Evolutionary conservation across 2,888 invertebrate genomes (phyloP).

Genomic region (Ariolimax columbianus): DNA sequence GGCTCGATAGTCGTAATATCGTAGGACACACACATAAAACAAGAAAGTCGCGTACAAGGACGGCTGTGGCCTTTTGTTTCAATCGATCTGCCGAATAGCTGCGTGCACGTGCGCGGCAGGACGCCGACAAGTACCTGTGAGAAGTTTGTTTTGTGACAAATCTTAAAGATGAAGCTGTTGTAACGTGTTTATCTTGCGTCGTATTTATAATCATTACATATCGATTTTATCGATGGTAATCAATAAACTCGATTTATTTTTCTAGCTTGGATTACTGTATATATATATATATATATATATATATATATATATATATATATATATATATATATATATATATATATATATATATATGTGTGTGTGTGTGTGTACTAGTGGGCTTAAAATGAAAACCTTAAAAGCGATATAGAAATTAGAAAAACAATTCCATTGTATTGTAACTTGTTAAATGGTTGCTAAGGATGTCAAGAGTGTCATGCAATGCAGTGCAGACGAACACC

Average conservation of each 20-base stretch:
- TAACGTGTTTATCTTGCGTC: not conserved
- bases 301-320: too few relatives aligned
- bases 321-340: too few relatives aligned
- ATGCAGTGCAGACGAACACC: too few relatives aligned
- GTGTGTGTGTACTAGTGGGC: too few relatives aligned
- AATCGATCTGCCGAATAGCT: conserved; percentile 37
- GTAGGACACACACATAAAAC: not conserved
- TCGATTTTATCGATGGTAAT: not conserved
- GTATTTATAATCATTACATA: not conserved
- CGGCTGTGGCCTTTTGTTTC: conserved; percentile 36
- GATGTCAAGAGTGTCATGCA: too few relatives aligned
- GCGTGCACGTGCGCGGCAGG: conserved; percentile 26
- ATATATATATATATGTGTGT: too few relatives aligned
- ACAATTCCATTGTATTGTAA: too few relatives aligned
- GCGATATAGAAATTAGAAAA: too few relatives aligned
- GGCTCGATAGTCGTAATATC: conserved; percentile 17
- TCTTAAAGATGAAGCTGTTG: not conserved
- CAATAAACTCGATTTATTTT: not conserved
- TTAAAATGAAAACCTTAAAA: too few relatives aligned
- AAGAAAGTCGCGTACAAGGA: conserved; percentile 19
- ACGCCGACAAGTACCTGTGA: conserved; percentile 21
- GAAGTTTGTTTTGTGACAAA: conserved; percentile 19
- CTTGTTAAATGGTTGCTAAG: too few relatives aligned
- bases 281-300: not conserved
- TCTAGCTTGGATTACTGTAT: not conserved